Conservation (phyloP, 2,797 vertebrate genomes). For the Phalloptychus januarius region DNA sequence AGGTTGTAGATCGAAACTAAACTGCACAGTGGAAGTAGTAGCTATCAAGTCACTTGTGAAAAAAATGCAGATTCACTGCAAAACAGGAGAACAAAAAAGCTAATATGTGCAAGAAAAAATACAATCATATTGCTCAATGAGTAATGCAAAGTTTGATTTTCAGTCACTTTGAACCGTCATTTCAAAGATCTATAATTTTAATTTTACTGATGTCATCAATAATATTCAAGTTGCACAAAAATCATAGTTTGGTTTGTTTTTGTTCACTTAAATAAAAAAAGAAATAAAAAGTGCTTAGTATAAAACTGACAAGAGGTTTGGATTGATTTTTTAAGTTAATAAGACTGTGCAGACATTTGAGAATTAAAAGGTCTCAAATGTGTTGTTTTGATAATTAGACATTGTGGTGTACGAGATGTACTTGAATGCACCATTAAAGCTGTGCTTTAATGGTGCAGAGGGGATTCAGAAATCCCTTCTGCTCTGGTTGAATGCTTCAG, state of each 20-base stretch:
- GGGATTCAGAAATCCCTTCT: too few species aligned
- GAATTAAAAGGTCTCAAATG: neutral
- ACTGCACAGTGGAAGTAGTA: neutral
- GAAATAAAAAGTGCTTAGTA: neutral
- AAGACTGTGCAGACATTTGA: neutral
- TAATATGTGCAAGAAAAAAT: neutral
- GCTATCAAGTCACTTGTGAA: neutral
- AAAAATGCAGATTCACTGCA: neutral
- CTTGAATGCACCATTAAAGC: neutral
- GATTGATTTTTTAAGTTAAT: neutral
- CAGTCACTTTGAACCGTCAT: neutral
- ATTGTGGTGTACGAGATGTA: neutral
- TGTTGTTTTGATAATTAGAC: neutral
- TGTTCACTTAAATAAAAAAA: neutral
- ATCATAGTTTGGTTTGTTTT: neutral
- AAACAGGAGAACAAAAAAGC: neutral
- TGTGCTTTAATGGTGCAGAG: too few species aligned
- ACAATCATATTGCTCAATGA: neutral
- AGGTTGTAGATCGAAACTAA: neutral
- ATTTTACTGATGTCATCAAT: neutral
- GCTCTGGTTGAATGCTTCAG: neutral
- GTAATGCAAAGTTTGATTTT: neutral
- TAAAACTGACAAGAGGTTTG: neutral
- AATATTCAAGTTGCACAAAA: neutral
- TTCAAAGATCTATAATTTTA: neutral